Evolutionary conservation across 2,888 invertebrate species (phyloP), one percentile per base, ranked within the genome.

Genomic region (Acheta domesticus): DNA sequence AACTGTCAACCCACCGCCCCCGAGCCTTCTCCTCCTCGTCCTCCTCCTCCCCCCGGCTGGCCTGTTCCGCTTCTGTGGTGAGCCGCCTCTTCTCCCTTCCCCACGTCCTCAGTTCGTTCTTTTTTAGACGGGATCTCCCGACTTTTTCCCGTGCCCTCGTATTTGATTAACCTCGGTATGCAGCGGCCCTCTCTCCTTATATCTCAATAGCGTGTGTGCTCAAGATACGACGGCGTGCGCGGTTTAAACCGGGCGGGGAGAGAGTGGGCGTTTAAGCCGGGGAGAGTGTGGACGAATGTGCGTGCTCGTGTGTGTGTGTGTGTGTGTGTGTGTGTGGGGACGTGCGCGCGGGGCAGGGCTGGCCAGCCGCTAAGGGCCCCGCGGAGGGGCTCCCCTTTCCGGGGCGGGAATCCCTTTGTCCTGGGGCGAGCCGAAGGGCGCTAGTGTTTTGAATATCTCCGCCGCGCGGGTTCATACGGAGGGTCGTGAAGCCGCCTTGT

Each of bases 171-270:
- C 62, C 62, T 62, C 62, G 36, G 36, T 36, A 36, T 36, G 36
- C 36, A 36, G 36, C 36, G 36, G 36, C 36, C 8, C 36, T 36
- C n/a, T n/a, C 62, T 62, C n/a, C 62, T 62, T 62, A 62, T 62
- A 62, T 62, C 62, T 62, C 62, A 62, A 62, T 62, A 62, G 16
- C 62, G 62, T n/a, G 62, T 62, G 62, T 62, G 62, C 62, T 14
- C 62, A 36, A 36, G 36, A 36, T 36, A 5, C 36, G 36, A 36
- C 36, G 36, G 8, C 8, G 36, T 8, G 36, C 36, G 36, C 36
- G 36, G 36, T 8, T 4, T 36, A 8, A 36, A 36, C 5, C 36
- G 8, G 23, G 23, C 23, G 23, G 36, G 36, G 36, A 36, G 2
- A 5, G 36, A 36, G 36, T 8, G 36, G 36, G 36, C 36, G 36